These are phyloP conservation scores for Xylophagus ater DNA, from an alignment of 2,888 invertebrate genomes.

Conservation along the genomic window DNA sequence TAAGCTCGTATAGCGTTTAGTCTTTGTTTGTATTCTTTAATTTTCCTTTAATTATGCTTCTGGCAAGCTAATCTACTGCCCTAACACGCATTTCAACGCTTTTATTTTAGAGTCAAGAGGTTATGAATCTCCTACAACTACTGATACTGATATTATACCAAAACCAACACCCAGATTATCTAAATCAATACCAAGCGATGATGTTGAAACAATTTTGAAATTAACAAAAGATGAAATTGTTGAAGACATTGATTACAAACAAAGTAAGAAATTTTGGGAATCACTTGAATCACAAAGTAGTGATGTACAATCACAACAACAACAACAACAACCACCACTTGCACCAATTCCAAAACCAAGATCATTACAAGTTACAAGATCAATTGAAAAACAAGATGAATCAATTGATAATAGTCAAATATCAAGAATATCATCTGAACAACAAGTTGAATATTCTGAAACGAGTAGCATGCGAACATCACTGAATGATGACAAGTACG, in stretches of 20 bases:
- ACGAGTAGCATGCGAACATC: conserved; percentile 14
- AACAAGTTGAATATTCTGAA: conserved; percentile 18
- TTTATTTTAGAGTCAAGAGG: conserved; percentile 40
- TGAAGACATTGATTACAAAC: conserved; percentile 14
- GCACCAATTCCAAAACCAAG: conserved; percentile 35
- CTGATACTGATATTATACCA: conserved; percentile 33
- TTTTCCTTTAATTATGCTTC: conserved; percentile 16
- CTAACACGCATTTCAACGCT: conserved; percentile 27
- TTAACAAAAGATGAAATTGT: conserved; percentile 5
- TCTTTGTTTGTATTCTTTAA: conserved; percentile 5
- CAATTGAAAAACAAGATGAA: conserved; percentile 18
- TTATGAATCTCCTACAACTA: conserved; percentile 23
- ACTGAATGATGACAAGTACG: conserved; percentile 12
- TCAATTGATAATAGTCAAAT: conserved; percentile 13
- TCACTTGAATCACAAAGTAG: conserved; percentile 15
- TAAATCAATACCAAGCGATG: conserved; percentile 28
- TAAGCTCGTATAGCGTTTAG: too few species aligned
- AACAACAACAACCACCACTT: conserved; percentile 6
- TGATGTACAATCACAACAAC: neutral
- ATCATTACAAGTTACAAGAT: conserved; percentile 27
- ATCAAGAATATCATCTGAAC: conserved; percentile 18
- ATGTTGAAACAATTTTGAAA: conserved; percentile 3
- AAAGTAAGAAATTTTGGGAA: conserved; percentile 20
- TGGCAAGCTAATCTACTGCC: conserved; percentile 18
- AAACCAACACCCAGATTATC: conserved; percentile 43